A percentile compares a stretch with the other conserved stretches of the same genome.
Evolutionary conservation across 2,888 invertebrate genomes (phyloP).

Genomic region (Oasisia sp.): DNA sequence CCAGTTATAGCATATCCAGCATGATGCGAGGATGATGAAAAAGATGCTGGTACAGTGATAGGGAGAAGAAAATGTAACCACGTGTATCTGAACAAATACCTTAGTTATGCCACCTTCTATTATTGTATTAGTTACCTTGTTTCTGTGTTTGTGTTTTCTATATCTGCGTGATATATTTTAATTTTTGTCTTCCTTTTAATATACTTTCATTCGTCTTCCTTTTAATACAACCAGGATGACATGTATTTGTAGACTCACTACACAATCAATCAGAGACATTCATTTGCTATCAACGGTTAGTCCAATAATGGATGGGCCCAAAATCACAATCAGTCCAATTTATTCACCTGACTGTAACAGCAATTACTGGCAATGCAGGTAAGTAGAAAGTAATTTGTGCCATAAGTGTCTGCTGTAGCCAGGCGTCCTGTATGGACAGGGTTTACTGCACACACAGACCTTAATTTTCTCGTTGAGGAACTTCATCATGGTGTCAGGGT

Average conservation of each 20-base stretch:
- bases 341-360: not conserved
- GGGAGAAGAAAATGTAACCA: not conserved
- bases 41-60: not conserved
- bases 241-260: not conserved
- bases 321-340: not conserved
- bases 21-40: not conserved
- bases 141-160: not conserved
- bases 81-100: not conserved
- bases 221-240: not conserved
- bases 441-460: slow-evolving; percentile 44
- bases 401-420: not conserved
- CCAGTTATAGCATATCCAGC: not conserved
- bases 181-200: too few relatives aligned
- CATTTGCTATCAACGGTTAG: not conserved
- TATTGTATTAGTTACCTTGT: not conserved
- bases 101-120: not conserved
- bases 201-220: too few relatives aligned
- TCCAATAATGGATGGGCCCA: not conserved
- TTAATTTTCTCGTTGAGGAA: slow-evolving; percentile 66
- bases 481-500: slow-evolving; percentile 60
- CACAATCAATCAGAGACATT: not conserved
- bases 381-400: too few relatives aligned
- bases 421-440: too few relatives aligned
- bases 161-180: not conserved
- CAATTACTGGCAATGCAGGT: too few relatives aligned